Base-by-base conservation (phyloP, 1,140 invertebrate genomes). In the Sitophilus oryzae region DNA sequence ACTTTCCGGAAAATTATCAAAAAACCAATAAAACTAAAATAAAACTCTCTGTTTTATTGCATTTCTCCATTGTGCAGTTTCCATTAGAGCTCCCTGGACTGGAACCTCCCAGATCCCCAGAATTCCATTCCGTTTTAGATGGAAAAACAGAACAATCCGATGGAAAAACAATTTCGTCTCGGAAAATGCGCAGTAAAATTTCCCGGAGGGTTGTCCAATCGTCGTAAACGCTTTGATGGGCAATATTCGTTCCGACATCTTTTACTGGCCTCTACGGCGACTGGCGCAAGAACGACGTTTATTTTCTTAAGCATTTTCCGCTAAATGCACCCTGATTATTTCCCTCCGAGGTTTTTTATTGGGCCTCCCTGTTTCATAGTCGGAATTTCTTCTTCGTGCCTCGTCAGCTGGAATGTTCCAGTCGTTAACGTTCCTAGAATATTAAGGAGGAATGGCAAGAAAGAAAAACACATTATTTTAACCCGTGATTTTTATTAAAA, bases 131-230 rank as follows among this genome's bases (percentile, higher is more conserved):
- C 41, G 41, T 15, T 52, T 44, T 40, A 21, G 41, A 52, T 45
- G 41, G 21, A 52, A 54, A n/a, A 46, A 54, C 40, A 36, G 53
- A 56, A 38, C 53, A 56, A 48, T 56, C 47, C 41, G 40, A 49
- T 21, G 45, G 36, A 47, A 55, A 44, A 46, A 56, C 53, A 56
- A 56, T 56, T 49, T 46, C 44, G 45, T 49, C n/a, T n/a, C 46
- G 41, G 55, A 59, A 59, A 52, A 52, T 43, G 50, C 35, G 30
- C 42, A 44, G 36, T 49, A 59, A 48, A 56, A 43, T 40, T 54
- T 48, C 34, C 16, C 44, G 48, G 56, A 59, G 56, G 56, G 51
- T 59, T 59, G 56, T 59, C 56, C 56, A 50, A 59, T 59, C 50
- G 56, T 54, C 45, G 49, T 59, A 59, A 59, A 59, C 11, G 38